phyloP scores from a whole-genome alignment of 2,797 vertebrate species.

The Borostomias antarcticus region DNA sequence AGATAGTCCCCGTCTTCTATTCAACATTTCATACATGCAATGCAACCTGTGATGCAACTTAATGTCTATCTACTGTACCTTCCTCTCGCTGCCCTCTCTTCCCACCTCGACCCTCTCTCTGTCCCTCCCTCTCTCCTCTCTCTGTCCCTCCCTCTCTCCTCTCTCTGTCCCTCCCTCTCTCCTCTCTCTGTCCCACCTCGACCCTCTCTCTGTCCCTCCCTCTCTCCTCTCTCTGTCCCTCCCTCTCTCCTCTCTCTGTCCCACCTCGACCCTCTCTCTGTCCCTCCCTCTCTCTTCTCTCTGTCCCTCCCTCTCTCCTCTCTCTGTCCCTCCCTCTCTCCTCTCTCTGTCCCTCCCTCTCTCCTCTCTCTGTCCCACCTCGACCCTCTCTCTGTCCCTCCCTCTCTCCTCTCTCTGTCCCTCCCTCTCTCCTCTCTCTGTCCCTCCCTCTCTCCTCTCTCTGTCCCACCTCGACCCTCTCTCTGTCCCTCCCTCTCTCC shows the following conservation, averaged over 20 bases:
- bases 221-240: not conserved
- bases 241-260: not conserved
- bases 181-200: no score
- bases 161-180: not conserved
- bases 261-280: not conserved
- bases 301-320: slow-evolving; percentile 14
- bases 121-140: no score
- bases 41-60: not conserved
- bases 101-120: not conserved
- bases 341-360: slow-evolving; percentile 1
- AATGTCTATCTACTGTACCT: not conserved
- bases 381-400: not conserved
- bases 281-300: slow-evolving; percentile 10
- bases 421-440: no score
- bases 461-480: not conserved
- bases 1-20: not conserved
- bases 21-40: not conserved
- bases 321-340: slow-evolving; percentile 26
- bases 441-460: not conserved
- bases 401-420: slow-evolving; percentile 22
- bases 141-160: not conserved
- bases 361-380: no score
- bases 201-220: not conserved
- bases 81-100: slow-evolving; percentile 3
- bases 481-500: not conserved